phyloP scores from a whole-genome alignment of 2,113 vertebrate genomes.

The Vulpes vulpes region DNA sequence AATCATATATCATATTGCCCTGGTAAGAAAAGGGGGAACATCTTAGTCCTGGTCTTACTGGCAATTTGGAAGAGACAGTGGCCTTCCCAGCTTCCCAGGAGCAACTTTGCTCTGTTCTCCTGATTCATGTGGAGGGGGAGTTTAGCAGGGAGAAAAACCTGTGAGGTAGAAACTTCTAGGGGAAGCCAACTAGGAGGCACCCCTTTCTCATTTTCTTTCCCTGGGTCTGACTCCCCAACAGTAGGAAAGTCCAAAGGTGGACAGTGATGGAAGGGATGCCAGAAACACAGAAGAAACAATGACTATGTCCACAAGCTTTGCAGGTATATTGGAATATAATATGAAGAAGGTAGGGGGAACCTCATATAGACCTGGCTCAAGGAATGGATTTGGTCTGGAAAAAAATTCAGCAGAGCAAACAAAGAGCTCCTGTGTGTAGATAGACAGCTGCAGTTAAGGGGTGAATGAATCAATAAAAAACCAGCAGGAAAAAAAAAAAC shows the following conservation, averaged over 20 bases:
- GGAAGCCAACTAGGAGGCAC: not conserved
- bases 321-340: not conserved
- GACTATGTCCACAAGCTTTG: not conserved
- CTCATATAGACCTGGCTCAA: not conserved
- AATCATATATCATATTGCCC: not conserved
- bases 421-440: not conserved
- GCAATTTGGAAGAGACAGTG: not conserved
- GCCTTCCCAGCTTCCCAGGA: not conserved
- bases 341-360: fast-evolving
- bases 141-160: not conserved
- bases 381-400: not conserved
- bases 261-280: not conserved
- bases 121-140: too few relatives aligned
- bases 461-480: not conserved
- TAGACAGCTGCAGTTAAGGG: not conserved
- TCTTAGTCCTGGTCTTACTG: not conserved
- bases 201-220: not conserved
- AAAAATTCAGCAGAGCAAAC: not conserved
- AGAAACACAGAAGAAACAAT: not conserved
- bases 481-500: not conserved
- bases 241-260: not conserved
- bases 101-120: not conserved
- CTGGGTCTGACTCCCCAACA: too few relatives aligned
- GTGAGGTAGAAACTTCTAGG: not conserved
- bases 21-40: not conserved